A percentile compares a stretch with the other conserved stretches of the same genome.
Conservation (phyloP, 2,797 vertebrate genomes). For the Acomys russatus region DNA sequence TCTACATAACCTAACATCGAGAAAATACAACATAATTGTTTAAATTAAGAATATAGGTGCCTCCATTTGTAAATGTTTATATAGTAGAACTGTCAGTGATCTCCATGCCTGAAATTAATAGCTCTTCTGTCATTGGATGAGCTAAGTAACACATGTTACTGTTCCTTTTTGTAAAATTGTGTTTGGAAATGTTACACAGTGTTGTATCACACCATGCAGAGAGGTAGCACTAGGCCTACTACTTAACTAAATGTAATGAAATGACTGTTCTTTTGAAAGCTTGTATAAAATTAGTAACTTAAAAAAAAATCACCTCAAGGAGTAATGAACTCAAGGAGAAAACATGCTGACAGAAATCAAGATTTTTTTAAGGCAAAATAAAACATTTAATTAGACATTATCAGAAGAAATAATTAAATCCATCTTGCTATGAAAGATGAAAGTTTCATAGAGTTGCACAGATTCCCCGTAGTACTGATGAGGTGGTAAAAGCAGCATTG, state of each 20-base stretch:
- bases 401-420: slow-evolving; percentile 27
- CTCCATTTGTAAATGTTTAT: background rate
- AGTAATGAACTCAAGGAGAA: slow-evolving; percentile 1
- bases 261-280: background rate
- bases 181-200: background rate
- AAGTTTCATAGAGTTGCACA: slow-evolving; percentile 31
- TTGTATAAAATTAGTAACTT: background rate
- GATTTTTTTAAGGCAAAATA: slow-evolving; percentile 3
- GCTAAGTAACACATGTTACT: background rate
- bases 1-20: background rate
- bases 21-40: background rate
- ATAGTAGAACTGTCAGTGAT: background rate
- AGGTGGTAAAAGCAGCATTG: background rate
- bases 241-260: background rate
- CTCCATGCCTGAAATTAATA: background rate
- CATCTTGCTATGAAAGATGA: slow-evolving; percentile 44
- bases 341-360: slow-evolving; percentile 50
- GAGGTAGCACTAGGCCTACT: background rate
- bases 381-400: slow-evolving; percentile 37
- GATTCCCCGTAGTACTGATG: background rate
- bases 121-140: background rate
- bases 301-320: background rate
- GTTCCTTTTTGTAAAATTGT: background rate
- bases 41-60: background rate
- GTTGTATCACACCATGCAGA: background rate